These are phyloP conservation scores for Oenanthe melanoleuca DNA, from an alignment of 2,113 vertebrate genomes.

Conservation along the genomic window DNA sequence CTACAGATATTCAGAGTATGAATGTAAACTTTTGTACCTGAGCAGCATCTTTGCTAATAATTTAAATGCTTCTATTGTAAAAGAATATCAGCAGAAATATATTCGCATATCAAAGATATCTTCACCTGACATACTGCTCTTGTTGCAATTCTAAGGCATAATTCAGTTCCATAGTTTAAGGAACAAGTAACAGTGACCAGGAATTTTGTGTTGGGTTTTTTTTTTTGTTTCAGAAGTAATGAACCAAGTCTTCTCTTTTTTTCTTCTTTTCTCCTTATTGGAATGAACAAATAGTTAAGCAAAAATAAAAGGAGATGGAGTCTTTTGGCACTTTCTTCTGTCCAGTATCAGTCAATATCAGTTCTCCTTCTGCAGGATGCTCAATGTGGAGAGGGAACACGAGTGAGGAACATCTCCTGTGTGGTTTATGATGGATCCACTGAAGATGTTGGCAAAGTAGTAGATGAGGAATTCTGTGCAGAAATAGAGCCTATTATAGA, in stretches of 20 bases:
- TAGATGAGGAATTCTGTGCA: constrained; percentile 93
- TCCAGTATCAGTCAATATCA: neutral
- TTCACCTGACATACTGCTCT: neutral
- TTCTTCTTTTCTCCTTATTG: no score
- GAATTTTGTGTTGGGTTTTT: neutral
- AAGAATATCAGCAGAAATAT: neutral
- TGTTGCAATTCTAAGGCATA: neutral
- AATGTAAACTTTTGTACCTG: neutral
- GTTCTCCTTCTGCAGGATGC: constrained; percentile 77
- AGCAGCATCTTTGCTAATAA: neutral
- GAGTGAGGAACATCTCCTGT: constrained; percentile 90
- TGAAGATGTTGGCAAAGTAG: constrained; percentile 77
- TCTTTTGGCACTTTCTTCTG: neutral
- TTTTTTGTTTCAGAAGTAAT: neutral
- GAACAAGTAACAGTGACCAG: neutral
- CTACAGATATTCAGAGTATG: neutral
- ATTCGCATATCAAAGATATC: neutral
- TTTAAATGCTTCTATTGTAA: neutral
- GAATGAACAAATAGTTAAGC: neutral
- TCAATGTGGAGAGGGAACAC: constrained; percentile 90
- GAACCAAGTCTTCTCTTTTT: neutral
- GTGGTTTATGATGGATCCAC: constrained; percentile 88
- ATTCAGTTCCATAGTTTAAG: neutral
- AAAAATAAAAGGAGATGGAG: neutral
- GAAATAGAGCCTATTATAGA: constrained; percentile 82